Evolutionary conservation across 2,797 vertebrate genomes (phyloP), one percentile per base, ranked within the genome.

Genomic region (Adelosebastes latens): DNA sequence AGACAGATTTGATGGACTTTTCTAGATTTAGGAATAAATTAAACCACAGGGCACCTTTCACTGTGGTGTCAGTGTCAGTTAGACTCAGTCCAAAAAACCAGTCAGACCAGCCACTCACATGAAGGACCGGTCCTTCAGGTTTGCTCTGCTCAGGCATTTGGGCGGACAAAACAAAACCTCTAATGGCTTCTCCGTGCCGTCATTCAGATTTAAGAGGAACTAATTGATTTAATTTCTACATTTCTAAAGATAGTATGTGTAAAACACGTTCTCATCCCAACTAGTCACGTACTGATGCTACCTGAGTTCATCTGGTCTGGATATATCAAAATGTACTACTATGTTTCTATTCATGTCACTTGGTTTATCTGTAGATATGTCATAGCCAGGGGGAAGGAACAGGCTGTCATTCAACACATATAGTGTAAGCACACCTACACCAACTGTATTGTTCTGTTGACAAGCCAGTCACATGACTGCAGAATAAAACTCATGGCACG

Each of bases 41-140:
- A n/a, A 25, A 59, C 39, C 2, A 56, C 8, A 86, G 56, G 42
- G n/a, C 46, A 49, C 46, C 46, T 31, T 49, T 75, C n/a, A 49
- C 22, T 67, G 34, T 13, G 20, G 49, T 71, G 31, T 70, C 62
- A 55, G 71, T 86, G 29, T 70, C 62, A 59, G 71, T 86, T 84
- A 29, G 27, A 72, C 80, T 65, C n/a, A 25, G 29, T 31, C 46
- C 36, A 62, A 73, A 73, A 27, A 90, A 93, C 92, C 27, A 70
- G 92, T 90, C 67, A 0, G 22, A 84, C 91, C 16, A 74, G 87
- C 69, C 22, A 58, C 25, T 75, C 73, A 58, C 78, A 70, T 18
- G 72, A 76, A n/a, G 18, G 63, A 93, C 93, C 66, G 8, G 91
- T 59, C 25, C 18, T 64, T 80, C 94, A 83, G 82, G 94, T 92